Evolutionary conservation across 2,888 invertebrate species (phyloP).

Genomic region (Ochropleura leucogaster): DNA sequence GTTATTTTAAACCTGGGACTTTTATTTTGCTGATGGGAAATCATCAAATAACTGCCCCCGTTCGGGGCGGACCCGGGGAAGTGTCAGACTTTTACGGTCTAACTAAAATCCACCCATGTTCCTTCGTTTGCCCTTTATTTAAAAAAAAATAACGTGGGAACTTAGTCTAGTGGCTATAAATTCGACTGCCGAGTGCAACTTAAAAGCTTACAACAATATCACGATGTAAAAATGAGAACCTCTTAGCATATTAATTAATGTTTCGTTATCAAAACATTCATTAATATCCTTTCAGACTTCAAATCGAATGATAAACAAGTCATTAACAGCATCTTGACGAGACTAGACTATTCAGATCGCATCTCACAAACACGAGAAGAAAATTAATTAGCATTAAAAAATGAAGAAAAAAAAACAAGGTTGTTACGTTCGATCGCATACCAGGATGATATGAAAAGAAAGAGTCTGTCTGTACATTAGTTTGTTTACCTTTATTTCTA

Average conservation of each 20-base stretch:
- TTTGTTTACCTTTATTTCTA: conserved; percentile 54
- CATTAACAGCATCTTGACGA: conserved; percentile 8
- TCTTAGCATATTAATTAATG: conserved; percentile 6
- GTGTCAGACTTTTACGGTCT: too few species aligned
- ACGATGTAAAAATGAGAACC: conserved; percentile 6
- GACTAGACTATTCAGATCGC: conserved; percentile 14
- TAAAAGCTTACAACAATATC: background rate
- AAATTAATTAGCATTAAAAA: conserved; percentile 32
- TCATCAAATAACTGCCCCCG: too few species aligned
- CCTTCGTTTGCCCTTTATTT: too few species aligned
- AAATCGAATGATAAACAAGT: conserved; percentile 18
- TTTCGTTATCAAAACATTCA: conserved; percentile 19
- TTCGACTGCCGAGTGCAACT: background rate
- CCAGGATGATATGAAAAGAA: conserved; percentile 29
- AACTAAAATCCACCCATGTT: too few species aligned
- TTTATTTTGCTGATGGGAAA: too few species aligned
- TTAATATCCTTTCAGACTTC: conserved; percentile 13
- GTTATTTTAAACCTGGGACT: too few species aligned
- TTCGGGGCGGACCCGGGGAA: too few species aligned
- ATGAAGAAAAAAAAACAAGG: conserved; percentile 11
- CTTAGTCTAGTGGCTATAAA: background rate
- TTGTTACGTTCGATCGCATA: conserved; percentile 18
- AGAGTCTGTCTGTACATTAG: conserved; percentile 47
- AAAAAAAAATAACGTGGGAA: background rate
- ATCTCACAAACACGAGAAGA: conserved; percentile 24